Evolutionary conservation across 30 jellyfish, hydroid and myxozoan species (phyloP), one percentile per base, ranked within the genome.

Genomic region (Sanderia malayensis): DNA sequence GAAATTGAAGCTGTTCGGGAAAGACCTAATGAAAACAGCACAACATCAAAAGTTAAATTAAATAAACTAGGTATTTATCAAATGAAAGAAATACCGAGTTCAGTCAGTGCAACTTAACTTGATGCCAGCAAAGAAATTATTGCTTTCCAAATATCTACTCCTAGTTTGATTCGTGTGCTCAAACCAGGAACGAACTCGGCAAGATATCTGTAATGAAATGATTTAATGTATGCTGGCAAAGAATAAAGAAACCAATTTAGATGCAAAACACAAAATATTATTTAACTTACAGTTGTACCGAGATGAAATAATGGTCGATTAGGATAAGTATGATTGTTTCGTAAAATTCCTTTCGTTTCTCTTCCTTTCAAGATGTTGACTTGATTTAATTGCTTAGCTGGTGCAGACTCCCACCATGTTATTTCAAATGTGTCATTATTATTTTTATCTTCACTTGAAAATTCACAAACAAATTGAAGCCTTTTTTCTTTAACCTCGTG

Each of bases 91-190:
- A n/a, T n/a, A n/a, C n/a, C n/a, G n/a, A n/a, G n/a, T n/a, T n/a
- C n/a, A n/a, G n/a, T n/a, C 55, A 25, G 23, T 7, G 49, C 26
- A 19, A 0, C 64, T 57, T 80, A 80, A 95, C 88, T 81, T 76
- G 67, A 88, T 61, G 15, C 97, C 97, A 44, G 97, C 97, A 37
- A 46, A 88, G 44, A 73, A 88, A n/a, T 70, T 82, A 45, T 88
- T 88, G 81, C 97, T 88, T 60, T 81, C 86, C 4, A 74, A 46
- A 4, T 15, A 20, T 6, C 31, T 57, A 61, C 95, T 70, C 63
- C 59, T 79, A 15, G 76, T 18, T n/a, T 73, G 24, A 27, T 67
- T 62, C 25, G 67, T 46, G 11, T 58, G 66, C 26, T 22, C 87
- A 45, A 44, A 88, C 80, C 83, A 67, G 18, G 95, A 58, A 1